A percentile compares a stretch with the other conserved stretches of the same genome.
Conservation (phyloP, 2,888 invertebrate species). For the Cryptocephalus primarius region DNA sequence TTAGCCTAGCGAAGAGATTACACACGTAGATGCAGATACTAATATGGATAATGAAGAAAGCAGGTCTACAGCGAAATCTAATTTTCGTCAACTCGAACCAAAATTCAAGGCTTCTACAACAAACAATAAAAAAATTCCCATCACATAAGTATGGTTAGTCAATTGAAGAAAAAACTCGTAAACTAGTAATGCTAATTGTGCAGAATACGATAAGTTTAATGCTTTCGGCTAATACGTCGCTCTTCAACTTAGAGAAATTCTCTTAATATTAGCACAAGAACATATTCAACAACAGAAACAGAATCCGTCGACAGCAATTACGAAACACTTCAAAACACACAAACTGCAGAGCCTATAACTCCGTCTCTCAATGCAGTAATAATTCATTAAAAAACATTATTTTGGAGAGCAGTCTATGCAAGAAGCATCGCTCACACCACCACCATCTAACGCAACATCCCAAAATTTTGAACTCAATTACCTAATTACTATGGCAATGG, state of each 20-base stretch:
- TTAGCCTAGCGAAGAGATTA: slow-evolving; percentile 1
- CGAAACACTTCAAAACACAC: not conserved
- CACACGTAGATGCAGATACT: slow-evolving; percentile 18
- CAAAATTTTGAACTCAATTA: too few relatives aligned
- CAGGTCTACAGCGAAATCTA: slow-evolving; percentile 10
- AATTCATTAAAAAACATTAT: not conserved
- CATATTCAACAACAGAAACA: slow-evolving; percentile 1
- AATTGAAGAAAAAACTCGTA: slow-evolving; percentile 19
- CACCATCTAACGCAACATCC: too few relatives aligned
- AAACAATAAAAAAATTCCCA: slow-evolving; percentile 9
- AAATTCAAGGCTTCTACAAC: slow-evolving; percentile 7
- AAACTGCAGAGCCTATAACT: not conserved
- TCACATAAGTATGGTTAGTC: slow-evolving; percentile 17
- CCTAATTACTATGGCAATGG: too few relatives aligned
- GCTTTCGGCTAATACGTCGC: slow-evolving; percentile 20
- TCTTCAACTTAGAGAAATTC: slow-evolving; percentile 13
- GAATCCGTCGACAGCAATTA: not conserved
- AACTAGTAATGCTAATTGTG: slow-evolving; percentile 16
- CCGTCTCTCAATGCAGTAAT: not conserved
- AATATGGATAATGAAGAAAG: slow-evolving; percentile 12
- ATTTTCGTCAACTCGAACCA: slow-evolving; percentile 12
- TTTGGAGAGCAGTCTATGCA: not conserved
- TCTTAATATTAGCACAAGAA: slow-evolving; percentile 5
- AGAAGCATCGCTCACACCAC: too few relatives aligned
- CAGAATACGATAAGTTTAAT: slow-evolving; percentile 19